A percentile compares a stretch with the other conserved stretches of the same genome.
These are phyloP conservation scores for Apotomis betuletana DNA, from an alignment of 2,888 invertebrate genomes.

Conservation along the genomic window DNA sequence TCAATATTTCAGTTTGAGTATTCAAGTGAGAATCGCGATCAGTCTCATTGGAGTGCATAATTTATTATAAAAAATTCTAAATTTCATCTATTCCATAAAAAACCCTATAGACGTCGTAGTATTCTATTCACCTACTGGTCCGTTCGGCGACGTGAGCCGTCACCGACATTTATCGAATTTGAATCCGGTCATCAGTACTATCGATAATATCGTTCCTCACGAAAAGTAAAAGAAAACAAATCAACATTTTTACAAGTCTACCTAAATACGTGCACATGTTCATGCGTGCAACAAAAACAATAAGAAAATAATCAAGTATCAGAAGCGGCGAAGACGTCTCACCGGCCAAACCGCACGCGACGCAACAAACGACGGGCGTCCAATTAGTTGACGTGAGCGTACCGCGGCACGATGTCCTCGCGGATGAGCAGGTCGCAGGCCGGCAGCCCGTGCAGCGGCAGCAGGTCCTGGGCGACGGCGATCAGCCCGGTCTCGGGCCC, in stretches of 20 bases:
- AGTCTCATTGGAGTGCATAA: constrained; percentile 24
- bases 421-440: constrained; percentile 91
- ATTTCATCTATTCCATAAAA: background rate
- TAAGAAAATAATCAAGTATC: constrained; percentile 4
- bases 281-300: constrained; percentile 19
- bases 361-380: constrained; percentile 2
- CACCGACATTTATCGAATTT: background rate
- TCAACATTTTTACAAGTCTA: constrained; percentile 27
- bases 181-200: background rate
- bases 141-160: background rate
- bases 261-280: constrained; percentile 13
- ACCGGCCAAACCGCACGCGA: background rate
- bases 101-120: background rate
- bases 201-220: background rate
- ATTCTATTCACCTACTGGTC: constrained; percentile 12
- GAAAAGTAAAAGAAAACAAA: constrained; percentile 6
- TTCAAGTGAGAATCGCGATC: constrained; percentile 28
- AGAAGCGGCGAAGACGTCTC: constrained; percentile 15
- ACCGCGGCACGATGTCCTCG: constrained; percentile 88
- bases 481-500: constrained; percentile 85
- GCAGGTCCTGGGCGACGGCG: constrained; percentile 88
- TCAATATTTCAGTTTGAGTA: constrained; percentile 30
- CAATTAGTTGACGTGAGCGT: constrained; percentile 89
- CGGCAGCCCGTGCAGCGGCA: constrained; percentile 85
- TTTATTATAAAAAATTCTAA: background rate